These are phyloP conservation scores for Pasiphila rectangulata DNA, from an alignment of 2,888 invertebrate genomes.

Conservation along the genomic window DNA sequence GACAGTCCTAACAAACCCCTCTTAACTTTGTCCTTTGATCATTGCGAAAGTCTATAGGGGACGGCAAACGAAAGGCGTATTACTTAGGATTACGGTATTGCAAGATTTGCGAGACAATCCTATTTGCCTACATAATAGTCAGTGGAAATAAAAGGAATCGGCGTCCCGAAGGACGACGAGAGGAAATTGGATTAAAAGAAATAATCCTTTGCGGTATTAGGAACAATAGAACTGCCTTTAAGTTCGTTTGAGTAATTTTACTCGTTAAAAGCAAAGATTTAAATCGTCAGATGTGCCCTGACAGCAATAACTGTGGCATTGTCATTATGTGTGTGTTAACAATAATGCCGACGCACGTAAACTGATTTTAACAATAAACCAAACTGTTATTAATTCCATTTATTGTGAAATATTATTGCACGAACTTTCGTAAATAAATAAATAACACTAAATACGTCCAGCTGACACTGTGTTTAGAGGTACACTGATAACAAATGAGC, in stretches of 20 bases:
- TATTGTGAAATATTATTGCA: too few species aligned
- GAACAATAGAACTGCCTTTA: slow-evolving; percentile 25
- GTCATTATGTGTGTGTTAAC: too few species aligned
- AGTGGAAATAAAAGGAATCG: slow-evolving; percentile 38
- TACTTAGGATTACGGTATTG: slow-evolving; percentile 39
- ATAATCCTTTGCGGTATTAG: slow-evolving; percentile 36
- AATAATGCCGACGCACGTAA: too few species aligned
- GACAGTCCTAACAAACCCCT: slow-evolving; percentile 26
- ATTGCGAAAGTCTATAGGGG: slow-evolving; percentile 36
- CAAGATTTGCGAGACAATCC: slow-evolving; percentile 34
- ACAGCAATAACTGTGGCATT: too few species aligned
- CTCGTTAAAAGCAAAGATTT: slow-evolving; percentile 35
- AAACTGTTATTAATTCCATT: too few species aligned
- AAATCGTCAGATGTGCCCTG: too few species aligned
- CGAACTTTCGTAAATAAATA: too few species aligned
- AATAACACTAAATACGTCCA: too few species aligned
- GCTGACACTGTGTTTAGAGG: too few species aligned
- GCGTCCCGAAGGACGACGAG: slow-evolving; percentile 26
- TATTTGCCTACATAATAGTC: slow-evolving; percentile 38
- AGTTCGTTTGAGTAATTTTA: slow-evolving; percentile 35
- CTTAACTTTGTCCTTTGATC: slow-evolving; percentile 31
- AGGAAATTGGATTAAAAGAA: slow-evolving; percentile 41
- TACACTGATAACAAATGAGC: too few species aligned
- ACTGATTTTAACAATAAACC: too few species aligned
- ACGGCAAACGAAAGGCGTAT: slow-evolving; percentile 38